A percentile compares a stretch with the other conserved stretches of the same genome.
phyloP scores from a whole-genome alignment of 2,888 invertebrate genomes.

The Antheraea assamensis region DNA sequence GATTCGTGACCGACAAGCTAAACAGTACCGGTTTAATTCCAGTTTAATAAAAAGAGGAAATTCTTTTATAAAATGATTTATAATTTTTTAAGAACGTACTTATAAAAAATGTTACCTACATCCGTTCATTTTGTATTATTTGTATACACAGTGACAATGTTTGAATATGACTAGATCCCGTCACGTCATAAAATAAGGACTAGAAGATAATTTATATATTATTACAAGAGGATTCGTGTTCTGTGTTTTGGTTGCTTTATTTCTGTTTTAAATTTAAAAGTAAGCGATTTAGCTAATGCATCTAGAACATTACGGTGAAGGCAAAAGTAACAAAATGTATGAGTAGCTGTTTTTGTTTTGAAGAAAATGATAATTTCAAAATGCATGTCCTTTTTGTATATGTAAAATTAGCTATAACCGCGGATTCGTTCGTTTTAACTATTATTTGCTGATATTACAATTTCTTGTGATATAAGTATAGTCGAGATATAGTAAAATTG shows the following conservation, averaged over 20 bases:
- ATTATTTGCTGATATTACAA: too few relatives aligned
- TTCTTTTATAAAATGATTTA: slow-evolving; percentile 3
- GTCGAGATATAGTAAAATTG: too few relatives aligned
- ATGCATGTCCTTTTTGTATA: too few relatives aligned
- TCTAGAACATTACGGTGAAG: not conserved
- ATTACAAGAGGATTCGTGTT: not conserved
- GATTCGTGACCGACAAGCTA: slow-evolving; percentile 59
- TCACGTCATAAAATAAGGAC: not conserved
- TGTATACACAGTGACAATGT: not conserved
- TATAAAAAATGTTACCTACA: not conserved
- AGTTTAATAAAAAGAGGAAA: slow-evolving; percentile 29
- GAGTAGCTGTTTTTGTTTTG: not conserved
- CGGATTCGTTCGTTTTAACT: too few relatives aligned
- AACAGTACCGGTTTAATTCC: slow-evolving; percentile 40
- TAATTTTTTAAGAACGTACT: not conserved
- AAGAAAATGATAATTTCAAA: slow-evolving; percentile 19
- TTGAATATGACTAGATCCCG: not conserved
- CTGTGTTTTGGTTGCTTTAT: not conserved
- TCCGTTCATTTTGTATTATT: not conserved
- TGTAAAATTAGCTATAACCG: too few relatives aligned
- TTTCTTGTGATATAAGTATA: too few relatives aligned
- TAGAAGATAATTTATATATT: not conserved
- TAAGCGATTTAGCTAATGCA: not conserved
- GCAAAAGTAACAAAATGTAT: not conserved
- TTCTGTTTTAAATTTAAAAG: not conserved